Percentiles rank a stretch among this genome's conserved stretches.
Evolutionary conservation across 2,797 vertebrate genomes (phyloP).

Genomic region (Rhabdomys pumilio): DNA sequence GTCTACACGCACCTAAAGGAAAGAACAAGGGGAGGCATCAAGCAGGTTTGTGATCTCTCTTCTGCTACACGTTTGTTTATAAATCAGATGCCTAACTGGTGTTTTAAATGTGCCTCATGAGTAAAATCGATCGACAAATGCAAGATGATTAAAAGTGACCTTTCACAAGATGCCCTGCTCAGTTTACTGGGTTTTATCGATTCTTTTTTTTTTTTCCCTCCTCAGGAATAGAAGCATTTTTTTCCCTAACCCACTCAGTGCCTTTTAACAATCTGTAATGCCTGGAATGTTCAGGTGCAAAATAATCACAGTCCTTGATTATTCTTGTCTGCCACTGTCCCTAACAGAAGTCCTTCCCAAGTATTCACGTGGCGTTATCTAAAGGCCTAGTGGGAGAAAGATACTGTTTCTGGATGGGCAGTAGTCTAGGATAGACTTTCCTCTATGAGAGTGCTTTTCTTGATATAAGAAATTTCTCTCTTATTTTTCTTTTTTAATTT

Average conservation of each 20-base stretch:
- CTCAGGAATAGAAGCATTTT: slow-evolving; percentile 50
- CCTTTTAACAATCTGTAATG: slow-evolving; percentile 54
- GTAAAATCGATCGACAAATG: slow-evolving; percentile 79
- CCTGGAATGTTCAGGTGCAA: not conserved
- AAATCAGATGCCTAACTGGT: slow-evolving; percentile 78
- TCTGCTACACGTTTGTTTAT: slow-evolving; percentile 85
- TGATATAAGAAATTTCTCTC: not conserved
- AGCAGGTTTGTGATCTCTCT: slow-evolving; percentile 93
- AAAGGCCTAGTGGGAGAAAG: not conserved
- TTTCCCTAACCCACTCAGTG: slow-evolving; percentile 56
- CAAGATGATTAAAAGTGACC: slow-evolving; percentile 75
- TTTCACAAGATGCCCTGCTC: slow-evolving; percentile 77
- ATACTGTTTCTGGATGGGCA: not conserved
- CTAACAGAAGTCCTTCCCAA: slow-evolving; percentile 6
- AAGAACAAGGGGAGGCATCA: slow-evolving; percentile 95
- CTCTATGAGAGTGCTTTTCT: not conserved
- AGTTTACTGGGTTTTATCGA: slow-evolving; percentile 58
- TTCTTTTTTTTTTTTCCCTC: not conserved
- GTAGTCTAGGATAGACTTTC: not conserved
- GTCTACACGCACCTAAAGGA: slow-evolving; percentile 93
- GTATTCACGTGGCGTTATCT: not conserved
- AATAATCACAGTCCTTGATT: slow-evolving; percentile 7
- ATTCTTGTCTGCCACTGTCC: slow-evolving; percentile 37
- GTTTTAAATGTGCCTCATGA: slow-evolving; percentile 79
- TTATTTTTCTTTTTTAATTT: not conserved